A percentile compares a stretch with the other conserved stretches of the same genome.
phyloP scores from a whole-genome alignment of 2,113 vertebrate species.

The Ceyx margarethae region DNA sequence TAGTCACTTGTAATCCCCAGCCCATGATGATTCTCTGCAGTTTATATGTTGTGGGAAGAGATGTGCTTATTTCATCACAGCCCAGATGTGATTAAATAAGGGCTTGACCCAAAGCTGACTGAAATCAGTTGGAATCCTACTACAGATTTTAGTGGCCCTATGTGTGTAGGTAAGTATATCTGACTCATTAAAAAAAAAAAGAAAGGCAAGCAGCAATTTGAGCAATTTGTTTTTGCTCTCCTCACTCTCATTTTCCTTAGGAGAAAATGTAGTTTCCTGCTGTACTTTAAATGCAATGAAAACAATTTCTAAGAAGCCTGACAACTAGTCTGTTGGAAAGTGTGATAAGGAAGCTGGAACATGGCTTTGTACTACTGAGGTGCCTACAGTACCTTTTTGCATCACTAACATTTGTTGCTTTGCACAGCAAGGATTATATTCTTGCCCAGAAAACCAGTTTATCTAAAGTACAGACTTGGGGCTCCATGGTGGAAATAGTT shows the following conservation, averaged over 20 bases:
- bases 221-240: not conserved
- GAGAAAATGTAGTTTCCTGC: not conserved
- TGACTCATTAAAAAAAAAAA: not conserved
- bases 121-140: slow-evolving; percentile 15
- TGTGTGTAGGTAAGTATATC: not conserved
- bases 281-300: not conserved
- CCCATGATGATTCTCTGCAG: not conserved
- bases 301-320: not conserved
- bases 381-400: not conserved
- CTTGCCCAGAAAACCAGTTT: slow-evolving; percentile 10
- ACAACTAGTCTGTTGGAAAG: not conserved
- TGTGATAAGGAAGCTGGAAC: not conserved
- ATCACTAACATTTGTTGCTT: not conserved
- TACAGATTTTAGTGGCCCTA: not conserved
- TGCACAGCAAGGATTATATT: not conserved
- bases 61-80: slow-evolving; percentile 6
- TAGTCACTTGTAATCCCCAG: not conserved
- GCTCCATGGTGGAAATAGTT: slow-evolving; percentile 38
- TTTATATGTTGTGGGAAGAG: not conserved
- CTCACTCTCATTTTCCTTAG: not conserved
- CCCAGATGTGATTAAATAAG: not conserved
- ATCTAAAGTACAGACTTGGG: not conserved
- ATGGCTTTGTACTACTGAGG: not conserved
- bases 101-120: slow-evolving; percentile 26
- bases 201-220: too few species aligned